Base-by-base conservation (phyloP, 2,797 vertebrate species). In the Phalanger gymnotis region DNA sequence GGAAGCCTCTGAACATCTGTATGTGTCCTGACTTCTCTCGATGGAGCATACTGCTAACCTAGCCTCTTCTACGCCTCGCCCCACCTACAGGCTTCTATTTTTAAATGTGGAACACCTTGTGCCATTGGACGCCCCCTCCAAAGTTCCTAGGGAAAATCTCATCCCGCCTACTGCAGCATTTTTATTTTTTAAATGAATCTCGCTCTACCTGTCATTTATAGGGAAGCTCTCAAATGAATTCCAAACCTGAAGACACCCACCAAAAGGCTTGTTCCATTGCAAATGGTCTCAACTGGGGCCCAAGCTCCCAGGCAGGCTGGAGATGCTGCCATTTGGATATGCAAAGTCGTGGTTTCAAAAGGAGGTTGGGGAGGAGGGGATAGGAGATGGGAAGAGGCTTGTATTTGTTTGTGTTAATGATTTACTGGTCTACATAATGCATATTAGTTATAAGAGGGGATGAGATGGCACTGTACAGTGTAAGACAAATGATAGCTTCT, bases 41-140 rank as follows among this genome's bases (percentile, higher is more conserved):
- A 97, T 96, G 96, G 97, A 94, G 93, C 96, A 93, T 90, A 97
- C 96, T 96, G 97, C 96, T 96, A 95, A 97, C 97, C 93, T 94
- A 91, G 97, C 73, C 73, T 87, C 73, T 87, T 87, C 73, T 51
- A 47, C 5, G 25, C 73, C 40, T 87, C 97, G 93, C 95, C 94
- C 98, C 97, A 98, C 98, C 98, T 97, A 97, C 98, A 95, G 95
- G 0, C 27, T 94, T 55, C 97, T 98, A 98, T 98, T 98, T 98
- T 98, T 97, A 98, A 96, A 94, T 47, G 93, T 92, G 97, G 97
- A 98, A 97, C 98, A 97, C 97, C 97, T 97, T 94, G 96, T 92
- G 96, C 97, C 97, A 97, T 97, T 98, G 97, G n/a, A 93, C 66
- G 91, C 52, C 5, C 56, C 55, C 56, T 81, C 52, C 28, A 90